phyloP scores from a whole-genome alignment of 2,113 vertebrate genomes.

The Laterallus jamaicensis region DNA sequence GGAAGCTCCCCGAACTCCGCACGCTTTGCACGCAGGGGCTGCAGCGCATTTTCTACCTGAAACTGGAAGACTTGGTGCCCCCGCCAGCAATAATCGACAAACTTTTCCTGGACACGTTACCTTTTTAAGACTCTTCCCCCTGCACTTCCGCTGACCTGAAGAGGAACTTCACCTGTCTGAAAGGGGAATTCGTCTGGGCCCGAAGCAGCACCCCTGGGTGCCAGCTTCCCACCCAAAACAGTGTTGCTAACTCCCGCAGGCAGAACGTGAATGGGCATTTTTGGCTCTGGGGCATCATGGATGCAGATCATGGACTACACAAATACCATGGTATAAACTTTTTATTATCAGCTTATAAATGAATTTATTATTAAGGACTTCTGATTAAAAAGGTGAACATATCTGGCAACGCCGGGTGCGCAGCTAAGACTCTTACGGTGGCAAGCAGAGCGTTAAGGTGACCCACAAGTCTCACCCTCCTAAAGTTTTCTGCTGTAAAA shows the following conservation, averaged over 20 bases:
- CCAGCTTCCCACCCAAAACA: background rate
- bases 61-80: conserved; percentile 98
- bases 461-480: conserved; percentile 74
- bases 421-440: conserved; percentile 62
- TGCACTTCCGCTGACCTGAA: conserved; percentile 62
- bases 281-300: conserved; percentile 74
- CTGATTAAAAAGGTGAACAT: conserved; percentile 48
- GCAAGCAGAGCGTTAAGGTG: conserved; percentile 56
- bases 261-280: conserved; percentile 71
- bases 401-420: conserved; percentile 60
- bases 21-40: conserved; percentile 98
- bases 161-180: conserved; percentile 41
- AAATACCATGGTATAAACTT: conserved; percentile 76
- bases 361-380: conserved; percentile 73
- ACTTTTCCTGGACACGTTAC: conserved; percentile 98
- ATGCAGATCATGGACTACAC: conserved; percentile 75
- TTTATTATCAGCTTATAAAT: conserved; percentile 75
- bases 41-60: conserved; percentile 99
- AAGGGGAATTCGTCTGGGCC: conserved; percentile 53
- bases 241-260: conserved; percentile 70
- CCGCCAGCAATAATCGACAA: conserved; percentile 99
- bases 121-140: conserved; percentile 84
- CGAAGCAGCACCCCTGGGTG: conserved; percentile 47
- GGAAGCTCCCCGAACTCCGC: conserved; percentile 98
- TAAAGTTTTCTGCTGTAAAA: conserved; percentile 83